phyloP scores from a whole-genome alignment of 1,140 invertebrate species.

The Paraescarpia echinospica region DNA sequence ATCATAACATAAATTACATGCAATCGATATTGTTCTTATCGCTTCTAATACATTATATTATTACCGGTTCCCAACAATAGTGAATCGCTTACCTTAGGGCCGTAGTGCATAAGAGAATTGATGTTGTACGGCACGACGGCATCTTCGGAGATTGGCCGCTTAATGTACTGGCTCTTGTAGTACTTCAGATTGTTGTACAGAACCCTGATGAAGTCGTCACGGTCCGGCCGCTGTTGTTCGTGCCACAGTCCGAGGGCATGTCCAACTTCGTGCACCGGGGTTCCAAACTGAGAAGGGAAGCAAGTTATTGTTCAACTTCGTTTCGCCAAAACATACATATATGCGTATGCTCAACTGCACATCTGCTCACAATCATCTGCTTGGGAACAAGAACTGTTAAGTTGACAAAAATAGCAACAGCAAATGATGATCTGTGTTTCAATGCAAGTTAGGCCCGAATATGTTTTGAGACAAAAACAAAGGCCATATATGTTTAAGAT shows the following conservation, averaged over 20 bases:
- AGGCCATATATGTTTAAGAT: too few relatives aligned
- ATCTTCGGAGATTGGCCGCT: background rate
- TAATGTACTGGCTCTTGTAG: background rate
- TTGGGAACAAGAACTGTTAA: too few relatives aligned
- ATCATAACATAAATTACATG: too few relatives aligned
- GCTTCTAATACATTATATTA: background rate
- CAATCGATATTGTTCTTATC: too few relatives aligned
- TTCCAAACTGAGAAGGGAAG: slow-evolving; percentile 20
- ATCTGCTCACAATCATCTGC: too few relatives aligned
- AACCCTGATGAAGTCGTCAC: slow-evolving; percentile 37
- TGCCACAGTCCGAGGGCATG: slow-evolving; percentile 57
- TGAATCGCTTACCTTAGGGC: slow-evolving; percentile 32
- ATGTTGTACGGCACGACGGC: slow-evolving; percentile 43
- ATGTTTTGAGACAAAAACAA: too few relatives aligned
- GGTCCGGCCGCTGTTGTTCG: slow-evolving; percentile 53
- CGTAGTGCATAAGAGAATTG: slow-evolving; percentile 52
- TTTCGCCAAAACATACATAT: background rate
- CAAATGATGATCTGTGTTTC: too few relatives aligned
- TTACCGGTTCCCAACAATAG: background rate
- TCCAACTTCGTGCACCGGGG: slow-evolving; percentile 51
- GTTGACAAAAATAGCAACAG: too few relatives aligned
- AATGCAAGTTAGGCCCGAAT: too few relatives aligned
- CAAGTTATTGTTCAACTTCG: background rate
- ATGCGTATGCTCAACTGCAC: background rate
- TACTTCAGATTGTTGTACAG: slow-evolving; percentile 38